Evolutionary conservation across 2,113 vertebrate species (phyloP).

Genomic region (Empidonax alnorum): DNA sequence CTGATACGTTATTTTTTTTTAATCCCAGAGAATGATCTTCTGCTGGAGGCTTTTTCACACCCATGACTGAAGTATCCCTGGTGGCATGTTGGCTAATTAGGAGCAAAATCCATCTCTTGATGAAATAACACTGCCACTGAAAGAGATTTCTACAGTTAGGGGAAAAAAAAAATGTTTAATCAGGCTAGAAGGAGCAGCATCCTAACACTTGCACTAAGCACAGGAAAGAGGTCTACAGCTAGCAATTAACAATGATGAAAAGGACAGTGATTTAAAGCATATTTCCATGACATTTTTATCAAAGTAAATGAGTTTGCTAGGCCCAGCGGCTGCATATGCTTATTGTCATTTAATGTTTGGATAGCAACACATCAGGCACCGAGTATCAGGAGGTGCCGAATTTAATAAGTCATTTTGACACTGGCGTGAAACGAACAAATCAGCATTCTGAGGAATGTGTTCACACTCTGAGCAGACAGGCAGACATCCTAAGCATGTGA

Average conservation of each 20-base stretch:
- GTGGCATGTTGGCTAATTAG: constrained; percentile 83
- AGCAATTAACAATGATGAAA: constrained; percentile 82
- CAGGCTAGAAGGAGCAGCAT: constrained; percentile 69
- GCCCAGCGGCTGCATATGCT: constrained; percentile 80
- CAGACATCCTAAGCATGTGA: constrained; percentile 78
- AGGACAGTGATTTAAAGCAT: constrained; percentile 79
- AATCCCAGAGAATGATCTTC: constrained; percentile 72
- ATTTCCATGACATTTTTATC: constrained; percentile 81
- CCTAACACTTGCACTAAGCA: constrained; percentile 70
- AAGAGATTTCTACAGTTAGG: constrained; percentile 68
- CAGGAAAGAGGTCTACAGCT: constrained; percentile 71
- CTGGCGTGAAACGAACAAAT: constrained; percentile 81
- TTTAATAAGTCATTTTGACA: constrained; percentile 84
- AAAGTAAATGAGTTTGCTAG: constrained; percentile 79
- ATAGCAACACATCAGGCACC: constrained; percentile 76
- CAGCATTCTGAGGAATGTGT: constrained; percentile 80
- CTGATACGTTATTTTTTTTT: constrained; percentile 47
- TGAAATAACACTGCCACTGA: constrained; percentile 80
- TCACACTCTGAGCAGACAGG: constrained; percentile 81
- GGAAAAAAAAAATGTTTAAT: constrained; percentile 71
- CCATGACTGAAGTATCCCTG: constrained; percentile 80
- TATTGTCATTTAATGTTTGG: constrained; percentile 82
- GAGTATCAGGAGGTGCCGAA: constrained; percentile 75
- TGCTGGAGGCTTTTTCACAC: constrained; percentile 82
- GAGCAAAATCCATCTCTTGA: constrained; percentile 83